Evolutionary conservation across 2,113 vertebrate genomes (phyloP), one percentile per base, ranked within the genome.

Genomic region (Eonycteris spelaea): DNA sequence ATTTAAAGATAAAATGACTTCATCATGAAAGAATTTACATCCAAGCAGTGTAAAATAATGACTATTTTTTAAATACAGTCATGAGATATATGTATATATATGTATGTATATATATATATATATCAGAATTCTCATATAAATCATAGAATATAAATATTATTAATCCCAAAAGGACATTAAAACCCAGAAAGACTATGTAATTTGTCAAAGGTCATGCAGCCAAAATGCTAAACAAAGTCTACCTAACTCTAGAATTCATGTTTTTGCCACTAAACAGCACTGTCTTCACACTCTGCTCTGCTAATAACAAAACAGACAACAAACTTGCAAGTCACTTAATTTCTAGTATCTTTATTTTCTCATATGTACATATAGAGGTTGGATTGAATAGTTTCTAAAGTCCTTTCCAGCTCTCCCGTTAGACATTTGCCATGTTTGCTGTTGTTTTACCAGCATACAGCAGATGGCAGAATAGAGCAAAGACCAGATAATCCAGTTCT

Each of bases 401-500:
- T 21, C 18, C 21, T 78, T 53, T 26, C 48, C 38, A 48, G 48
- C 10, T 16, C 7, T 78, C 14, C 51, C 35, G 26, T 79, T 35
- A 57, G 13, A 8, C 7, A 1, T 40, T 67, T 33, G 35, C 71
- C 12, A 26, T 4, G 28, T 67, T 82, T 13, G 0, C 30, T 94
- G 93, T 74, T 93, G 59, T 97, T 95, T 89, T 71, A 22, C 48
- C 8, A 90, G 53, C 9, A 43, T 15, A 38, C 94, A 90, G 93
- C 59, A 98, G 97, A 79, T 97, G 97, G 97, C 91, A 95, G 48
- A 63, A 22, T 2, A 91, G 94, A 97, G 95, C 84, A 97, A 94
- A 93, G 18, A 82, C 38, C 11, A 3, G 53, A 48, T 74, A 13
- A 63, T 11, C 35, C 14, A 19, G 16, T 35, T 88, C 6, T 4